phyloP scores from a whole-genome alignment of 2,888 invertebrate species.

The Catocala sponsa region DNA sequence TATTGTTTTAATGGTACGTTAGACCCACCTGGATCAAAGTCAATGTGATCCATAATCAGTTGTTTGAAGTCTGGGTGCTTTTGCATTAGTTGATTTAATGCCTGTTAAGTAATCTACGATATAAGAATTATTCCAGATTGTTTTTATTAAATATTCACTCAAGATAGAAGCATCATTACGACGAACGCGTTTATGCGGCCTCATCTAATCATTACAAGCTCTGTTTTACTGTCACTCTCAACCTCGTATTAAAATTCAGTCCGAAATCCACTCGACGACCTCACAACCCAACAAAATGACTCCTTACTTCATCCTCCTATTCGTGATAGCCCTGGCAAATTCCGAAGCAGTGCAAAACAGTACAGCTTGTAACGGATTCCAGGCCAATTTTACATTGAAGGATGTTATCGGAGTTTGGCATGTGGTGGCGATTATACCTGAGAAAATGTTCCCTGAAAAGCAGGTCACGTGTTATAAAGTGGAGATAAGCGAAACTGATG shows the following conservation, averaged over 20 bases:
- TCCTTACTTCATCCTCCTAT: conserved; percentile 40
- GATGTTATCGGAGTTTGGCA: conserved; percentile 73
- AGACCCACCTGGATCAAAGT: no score
- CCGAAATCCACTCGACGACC: conserved; percentile 18
- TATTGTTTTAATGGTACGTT: no score
- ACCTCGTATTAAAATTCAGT: conserved; percentile 29
- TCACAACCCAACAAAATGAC: conserved; percentile 52
- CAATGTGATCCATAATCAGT: no score
- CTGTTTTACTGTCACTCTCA: conserved; percentile 10
- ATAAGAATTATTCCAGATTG: no score
- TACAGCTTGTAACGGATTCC: conserved; percentile 65
- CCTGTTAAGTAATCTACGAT: no score
- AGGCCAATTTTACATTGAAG: conserved; percentile 69
- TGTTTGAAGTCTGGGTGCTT: no score
- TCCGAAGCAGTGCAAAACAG: conserved; percentile 50
- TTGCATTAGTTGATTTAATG: no score
- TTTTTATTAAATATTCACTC: no score
- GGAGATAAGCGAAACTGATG: conserved; percentile 78
- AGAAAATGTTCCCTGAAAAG: conserved; percentile 70
- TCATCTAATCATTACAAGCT: conserved; percentile 37
- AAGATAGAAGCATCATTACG: no score
- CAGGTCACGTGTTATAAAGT: conserved; percentile 72
- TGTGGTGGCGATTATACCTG: conserved; percentile 76
- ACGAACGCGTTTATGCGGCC: neutral
- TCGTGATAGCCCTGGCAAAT: conserved; percentile 46